Conservation (phyloP, 1,140 invertebrate species). For the Saxidomus purpurata region DNA sequence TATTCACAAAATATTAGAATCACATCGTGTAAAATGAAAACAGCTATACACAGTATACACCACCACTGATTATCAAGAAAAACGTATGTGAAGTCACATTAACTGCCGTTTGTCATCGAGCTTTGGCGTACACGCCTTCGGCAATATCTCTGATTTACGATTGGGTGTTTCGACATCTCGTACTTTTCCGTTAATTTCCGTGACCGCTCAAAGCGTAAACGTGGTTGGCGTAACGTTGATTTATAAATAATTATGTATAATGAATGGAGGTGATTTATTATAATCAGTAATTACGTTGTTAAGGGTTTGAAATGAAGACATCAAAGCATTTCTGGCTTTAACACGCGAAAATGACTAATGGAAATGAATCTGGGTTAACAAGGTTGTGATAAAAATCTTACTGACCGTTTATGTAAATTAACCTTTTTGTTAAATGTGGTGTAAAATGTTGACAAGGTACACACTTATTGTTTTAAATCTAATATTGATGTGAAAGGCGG, state of each 20-base stretch:
- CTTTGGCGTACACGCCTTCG: background rate
- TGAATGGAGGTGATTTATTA: constrained; percentile 10
- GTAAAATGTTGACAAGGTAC: background rate
- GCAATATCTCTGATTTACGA: background rate
- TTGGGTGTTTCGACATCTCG: constrained; percentile 3
- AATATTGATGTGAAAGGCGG: too few relatives aligned
- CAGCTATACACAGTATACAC: background rate
- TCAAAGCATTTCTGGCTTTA: constrained; percentile 6
- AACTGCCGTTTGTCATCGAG: background rate
- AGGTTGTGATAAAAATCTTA: too few relatives aligned
- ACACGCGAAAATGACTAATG: background rate
- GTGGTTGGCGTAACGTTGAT: background rate
- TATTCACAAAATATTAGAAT: background rate
- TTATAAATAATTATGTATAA: constrained; percentile 5
- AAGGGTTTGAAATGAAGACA: background rate
- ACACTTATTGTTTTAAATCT: background rate
- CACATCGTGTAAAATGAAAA: background rate
- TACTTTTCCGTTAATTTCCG: constrained; percentile 8
- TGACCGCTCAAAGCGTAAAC: background rate
- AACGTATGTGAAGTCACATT: background rate
- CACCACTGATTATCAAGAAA: background rate
- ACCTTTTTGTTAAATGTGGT: background rate
- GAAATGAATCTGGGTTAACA: background rate
- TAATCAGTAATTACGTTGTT: constrained; percentile 18
- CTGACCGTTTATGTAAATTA: too few relatives aligned